Base-by-base conservation (phyloP, 2,113 vertebrate genomes). In the Gobio gobio region DNA sequence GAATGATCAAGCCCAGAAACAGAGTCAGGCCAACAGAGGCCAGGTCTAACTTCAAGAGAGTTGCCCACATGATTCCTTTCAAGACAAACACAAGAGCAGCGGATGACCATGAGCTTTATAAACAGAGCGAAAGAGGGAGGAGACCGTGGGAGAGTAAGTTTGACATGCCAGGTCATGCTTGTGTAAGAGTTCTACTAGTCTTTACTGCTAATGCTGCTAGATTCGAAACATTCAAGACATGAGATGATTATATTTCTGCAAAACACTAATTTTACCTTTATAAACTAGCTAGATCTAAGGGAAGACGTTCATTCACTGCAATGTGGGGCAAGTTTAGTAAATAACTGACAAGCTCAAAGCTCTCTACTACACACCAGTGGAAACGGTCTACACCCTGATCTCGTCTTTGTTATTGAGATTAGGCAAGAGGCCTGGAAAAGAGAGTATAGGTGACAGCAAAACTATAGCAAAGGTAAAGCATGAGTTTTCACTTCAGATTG, bases 51-150 rank as follows among this genome's bases (percentile, higher is more conserved):
- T 59, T 74, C 24, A 22, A 22, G 16, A 88, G 54, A 40, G 84
- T 10, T 10, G 70, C 49, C 73, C 66, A 78, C 89, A 90, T 90
- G 75, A 3, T 86, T 2, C 18, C 7, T 12, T 43, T n/a, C 29
- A 26, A 51, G 33, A 82, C 26, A 10, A 80, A 45, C 6, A 56
- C 22, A 78, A 70, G 14, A 3, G 36, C 10, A n/a, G 16, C 5
- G 20, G 61, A 74, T 14, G 4, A 10, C 24, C 4, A 14, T 8
- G 61, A 24, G 78, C 24, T 10, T 63, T 56, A 84, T 56, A 54
- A 73, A 40, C 59, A 10, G 5, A 49, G 74, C 20, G 16, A 29
- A 54, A 76, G 58, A 59, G 63, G 63, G 56, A 49, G 47, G 51
- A 40, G 43, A 43, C 14, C 14, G 14, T 20, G 8, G 2, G 66